Evolutionary conservation across 2,888 invertebrate species (phyloP).

Genomic region (Venusia cambrica): DNA sequence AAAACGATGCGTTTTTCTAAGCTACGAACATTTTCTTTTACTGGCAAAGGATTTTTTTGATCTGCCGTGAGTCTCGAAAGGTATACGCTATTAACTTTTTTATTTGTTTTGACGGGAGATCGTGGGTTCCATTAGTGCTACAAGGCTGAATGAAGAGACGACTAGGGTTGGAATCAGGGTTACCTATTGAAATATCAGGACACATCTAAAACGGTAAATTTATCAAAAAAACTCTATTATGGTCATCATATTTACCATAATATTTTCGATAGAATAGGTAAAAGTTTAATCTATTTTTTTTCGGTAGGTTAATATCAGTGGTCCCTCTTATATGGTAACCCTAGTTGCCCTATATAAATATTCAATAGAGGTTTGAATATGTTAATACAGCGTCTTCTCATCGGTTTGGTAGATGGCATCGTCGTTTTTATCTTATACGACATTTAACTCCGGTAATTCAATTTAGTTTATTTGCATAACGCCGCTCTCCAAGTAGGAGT

Average conservation of each 20-base stretch:
- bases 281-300: not conserved
- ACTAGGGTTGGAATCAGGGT: slow-evolving; percentile 12
- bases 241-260: too few species aligned
- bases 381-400: slow-evolving; percentile 75
- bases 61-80: slow-evolving; percentile 17
- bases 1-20: too few species aligned
- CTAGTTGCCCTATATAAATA: slow-evolving; percentile 62
- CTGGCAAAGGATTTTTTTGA: slow-evolving; percentile 10
- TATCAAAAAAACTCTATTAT: too few species aligned
- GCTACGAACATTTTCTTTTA: too few species aligned
- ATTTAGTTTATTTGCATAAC: slow-evolving; percentile 80
- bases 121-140: slow-evolving; percentile 68
- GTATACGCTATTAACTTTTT: slow-evolving; percentile 41
- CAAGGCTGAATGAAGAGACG: slow-evolving; percentile 63
- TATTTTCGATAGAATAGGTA: too few species aligned
- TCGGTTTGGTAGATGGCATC: slow-evolving; percentile 78
- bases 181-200: slow-evolving; percentile 2
- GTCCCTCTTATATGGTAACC: slow-evolving; percentile 13
- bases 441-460: slow-evolving; percentile 81
- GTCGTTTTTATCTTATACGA: slow-evolving; percentile 81
- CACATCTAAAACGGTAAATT: not conserved
- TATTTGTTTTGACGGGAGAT: slow-evolving; percentile 63
- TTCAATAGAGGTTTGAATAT: slow-evolving; percentile 79
- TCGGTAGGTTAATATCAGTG: slow-evolving; percentile 16
- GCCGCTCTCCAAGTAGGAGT: slow-evolving; percentile 73